Conservation (phyloP, 2,888 invertebrate genomes). For the Molanna angustata region DNA sequence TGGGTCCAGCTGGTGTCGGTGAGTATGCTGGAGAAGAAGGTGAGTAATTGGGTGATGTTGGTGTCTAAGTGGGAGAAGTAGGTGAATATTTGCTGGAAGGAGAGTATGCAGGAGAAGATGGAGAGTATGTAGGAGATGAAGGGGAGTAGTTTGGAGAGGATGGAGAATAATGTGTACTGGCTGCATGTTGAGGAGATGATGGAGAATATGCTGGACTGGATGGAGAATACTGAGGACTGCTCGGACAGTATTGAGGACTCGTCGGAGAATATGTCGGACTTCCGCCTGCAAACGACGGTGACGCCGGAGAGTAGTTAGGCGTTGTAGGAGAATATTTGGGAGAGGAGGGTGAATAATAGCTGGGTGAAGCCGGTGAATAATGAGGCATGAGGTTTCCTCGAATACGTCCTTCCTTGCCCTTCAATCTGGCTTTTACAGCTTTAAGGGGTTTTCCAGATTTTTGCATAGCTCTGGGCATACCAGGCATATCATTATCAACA, state of each 20-base stretch:
- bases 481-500: constrained; percentile 98
- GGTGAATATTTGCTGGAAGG: constrained; percentile 81
- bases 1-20: constrained; percentile 76
- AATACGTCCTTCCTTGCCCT: constrained; percentile 98
- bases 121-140: constrained; percentile 71
- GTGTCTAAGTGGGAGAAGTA: too few relatives aligned
- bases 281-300: constrained; percentile 73
- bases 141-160: constrained; percentile 69
- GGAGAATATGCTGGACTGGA: constrained; percentile 73
- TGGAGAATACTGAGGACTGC: constrained; percentile 76
- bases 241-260: constrained; percentile 82
- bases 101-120: constrained; percentile 76
- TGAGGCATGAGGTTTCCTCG: constrained; percentile 97
- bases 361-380: constrained; percentile 68
- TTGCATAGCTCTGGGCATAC: constrained; percentile 96
- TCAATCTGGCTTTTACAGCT: constrained; percentile 92
- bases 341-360: constrained; percentile 56
- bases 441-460: constrained; percentile 98
- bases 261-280: constrained; percentile 85
- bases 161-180: constrained; percentile 71
- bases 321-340: constrained; percentile 79
- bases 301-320: constrained; percentile 80
- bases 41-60: constrained; percentile 74
- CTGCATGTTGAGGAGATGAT: constrained; percentile 67
- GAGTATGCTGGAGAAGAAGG: constrained; percentile 77